Evolutionary conservation across 92 coral and sea anemone species (phyloP).

Genomic region (Epizoanthus rinbou): DNA sequence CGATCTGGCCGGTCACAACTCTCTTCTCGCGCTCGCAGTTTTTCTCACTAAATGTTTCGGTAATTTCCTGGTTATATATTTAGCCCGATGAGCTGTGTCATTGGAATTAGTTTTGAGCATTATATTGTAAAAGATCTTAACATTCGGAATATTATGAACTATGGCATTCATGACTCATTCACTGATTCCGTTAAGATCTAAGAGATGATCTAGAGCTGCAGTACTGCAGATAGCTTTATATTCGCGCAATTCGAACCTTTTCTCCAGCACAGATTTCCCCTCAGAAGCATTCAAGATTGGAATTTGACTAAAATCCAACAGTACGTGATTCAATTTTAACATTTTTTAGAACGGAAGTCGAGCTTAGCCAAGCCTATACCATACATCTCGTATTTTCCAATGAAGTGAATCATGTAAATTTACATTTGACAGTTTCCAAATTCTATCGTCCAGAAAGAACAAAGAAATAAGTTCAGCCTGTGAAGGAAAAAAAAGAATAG

Average conservation of each 20-base stretch:
- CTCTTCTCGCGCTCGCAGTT: no score
- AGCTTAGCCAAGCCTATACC: constrained; percentile 2
- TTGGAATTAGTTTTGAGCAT: not conserved
- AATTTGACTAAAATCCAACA: not conserved
- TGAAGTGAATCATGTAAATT: constrained; percentile 28
- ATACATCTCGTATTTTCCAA: not conserved
- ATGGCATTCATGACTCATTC: no score
- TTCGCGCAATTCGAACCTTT: not conserved
- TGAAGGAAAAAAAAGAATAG: constrained; percentile 7
- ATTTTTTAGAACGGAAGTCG: constrained; percentile 34
- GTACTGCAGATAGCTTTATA: not conserved
- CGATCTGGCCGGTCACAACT: no score
- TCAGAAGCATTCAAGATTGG: not conserved
- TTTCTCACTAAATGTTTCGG: no score
- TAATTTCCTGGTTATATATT: no score
- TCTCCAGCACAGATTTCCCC: not conserved
- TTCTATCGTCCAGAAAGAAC: constrained; percentile 27
- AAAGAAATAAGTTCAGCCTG: not conserved
- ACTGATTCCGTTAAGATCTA: no score
- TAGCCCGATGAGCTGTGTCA: no score
- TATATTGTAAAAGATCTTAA: not conserved
- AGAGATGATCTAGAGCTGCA: no score
- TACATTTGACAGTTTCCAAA: not conserved
- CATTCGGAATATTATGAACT: no score
- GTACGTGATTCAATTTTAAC: constrained; percentile 23